phyloP scores from a whole-genome alignment of 2,888 invertebrate species.

The Zeuzera pyrina region DNA sequence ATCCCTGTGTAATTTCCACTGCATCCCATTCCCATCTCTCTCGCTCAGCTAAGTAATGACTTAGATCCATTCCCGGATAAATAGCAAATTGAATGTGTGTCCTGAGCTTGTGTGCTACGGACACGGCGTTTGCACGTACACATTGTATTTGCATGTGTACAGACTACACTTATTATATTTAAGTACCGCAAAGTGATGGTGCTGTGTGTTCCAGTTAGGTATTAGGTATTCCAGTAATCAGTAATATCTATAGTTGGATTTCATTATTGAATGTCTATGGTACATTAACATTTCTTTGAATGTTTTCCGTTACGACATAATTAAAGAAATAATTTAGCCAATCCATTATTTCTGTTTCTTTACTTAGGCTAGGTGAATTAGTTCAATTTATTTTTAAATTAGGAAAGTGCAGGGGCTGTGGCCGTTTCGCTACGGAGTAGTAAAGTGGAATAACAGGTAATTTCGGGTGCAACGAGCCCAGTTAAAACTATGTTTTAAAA shows the following conservation, averaged over 20 bases:
- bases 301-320: no score
- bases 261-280: no score
- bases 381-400: conserved; percentile 34
- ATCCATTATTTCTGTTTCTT: conserved; percentile 25
- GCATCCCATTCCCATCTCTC: conserved; percentile 62
- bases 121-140: conserved; percentile 7
- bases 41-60: conserved; percentile 72
- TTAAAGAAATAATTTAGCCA: conserved; percentile 19
- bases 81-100: conserved; percentile 71
- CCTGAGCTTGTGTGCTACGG: conserved; percentile 27
- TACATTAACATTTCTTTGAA: no score
- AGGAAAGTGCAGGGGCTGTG: conserved; percentile 20
- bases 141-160: conserved; percentile 5
- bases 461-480: conserved; percentile 50
- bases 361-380: conserved; percentile 20
- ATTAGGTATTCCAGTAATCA: no score
- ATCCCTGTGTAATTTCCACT: conserved; percentile 59
- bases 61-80: conserved; percentile 72
- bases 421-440: conserved; percentile 24
- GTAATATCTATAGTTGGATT: no score
- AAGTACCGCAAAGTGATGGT: no score
- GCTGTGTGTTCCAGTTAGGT: no score
- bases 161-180: no score
- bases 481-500: conserved; percentile 65
- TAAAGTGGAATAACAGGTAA: conserved; percentile 39